phyloP scores from a whole-genome alignment of 2,888 invertebrate species.

The Sycophila texana region DNA sequence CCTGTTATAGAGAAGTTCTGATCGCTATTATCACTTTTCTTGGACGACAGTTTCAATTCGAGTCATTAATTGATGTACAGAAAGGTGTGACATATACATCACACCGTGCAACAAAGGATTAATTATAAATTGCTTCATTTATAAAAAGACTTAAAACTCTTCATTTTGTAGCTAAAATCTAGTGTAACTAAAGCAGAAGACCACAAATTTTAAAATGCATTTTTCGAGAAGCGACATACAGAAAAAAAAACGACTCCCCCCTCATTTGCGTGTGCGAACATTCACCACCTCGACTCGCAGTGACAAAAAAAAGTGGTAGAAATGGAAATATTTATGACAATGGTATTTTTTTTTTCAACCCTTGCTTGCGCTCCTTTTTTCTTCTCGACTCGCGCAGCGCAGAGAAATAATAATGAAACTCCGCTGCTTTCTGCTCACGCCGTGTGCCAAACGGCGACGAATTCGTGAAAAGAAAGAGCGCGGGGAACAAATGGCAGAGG shows the following conservation, averaged over 20 bases:
- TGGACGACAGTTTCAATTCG: too few relatives aligned
- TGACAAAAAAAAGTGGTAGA: constrained; percentile 23
- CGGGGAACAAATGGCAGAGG: constrained; percentile 33
- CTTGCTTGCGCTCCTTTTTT: background rate
- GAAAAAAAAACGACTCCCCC: background rate
- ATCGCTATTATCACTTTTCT: too few relatives aligned
- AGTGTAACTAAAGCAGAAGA: too few relatives aligned
- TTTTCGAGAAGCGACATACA: too few relatives aligned
- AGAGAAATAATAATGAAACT: constrained; percentile 33
- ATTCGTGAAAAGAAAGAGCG: background rate
- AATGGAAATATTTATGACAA: constrained; percentile 29
- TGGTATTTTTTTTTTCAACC: background rate
- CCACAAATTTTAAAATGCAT: too few relatives aligned
- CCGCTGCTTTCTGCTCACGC: background rate
- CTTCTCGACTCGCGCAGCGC: background rate
- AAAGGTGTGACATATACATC: too few relatives aligned
- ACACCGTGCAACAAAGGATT: too few relatives aligned
- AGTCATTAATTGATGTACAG: too few relatives aligned
- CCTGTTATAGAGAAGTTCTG: too few relatives aligned
- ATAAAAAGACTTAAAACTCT: too few relatives aligned
- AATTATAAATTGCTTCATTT: too few relatives aligned
- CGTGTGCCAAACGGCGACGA: background rate
- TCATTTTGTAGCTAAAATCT: too few relatives aligned
- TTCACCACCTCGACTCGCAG: background rate
- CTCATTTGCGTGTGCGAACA: constrained; percentile 11